Evolutionary conservation across 2,888 invertebrate genomes (phyloP).

Genomic region (Peribatodes rhomboidaria): DNA sequence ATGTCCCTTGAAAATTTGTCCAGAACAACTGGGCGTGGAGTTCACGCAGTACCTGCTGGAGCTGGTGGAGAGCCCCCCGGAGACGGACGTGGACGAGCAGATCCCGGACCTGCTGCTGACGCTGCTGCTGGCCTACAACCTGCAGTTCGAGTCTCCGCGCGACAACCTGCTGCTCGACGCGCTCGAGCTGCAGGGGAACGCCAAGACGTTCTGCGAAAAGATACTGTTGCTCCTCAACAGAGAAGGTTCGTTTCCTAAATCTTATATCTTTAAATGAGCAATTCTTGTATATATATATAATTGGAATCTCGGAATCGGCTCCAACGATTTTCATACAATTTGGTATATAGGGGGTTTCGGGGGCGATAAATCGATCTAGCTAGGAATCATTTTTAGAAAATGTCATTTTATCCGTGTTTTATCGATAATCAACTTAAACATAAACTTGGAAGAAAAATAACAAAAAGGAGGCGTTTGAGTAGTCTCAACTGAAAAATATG

Average conservation of each 20-base stretch:
- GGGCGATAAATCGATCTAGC: too few relatives aligned
- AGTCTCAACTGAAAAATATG: too few relatives aligned
- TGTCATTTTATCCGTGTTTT: too few relatives aligned
- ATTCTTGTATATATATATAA: not conserved
- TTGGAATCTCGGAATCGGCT: too few relatives aligned
- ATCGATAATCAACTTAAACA: too few relatives aligned
- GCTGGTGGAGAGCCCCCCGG: conserved; percentile 92
- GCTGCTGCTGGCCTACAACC: conserved; percentile 94
- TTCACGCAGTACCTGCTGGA: conserved; percentile 94
- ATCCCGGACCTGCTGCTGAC: conserved; percentile 95
- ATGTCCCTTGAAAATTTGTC: conserved; percentile 19
- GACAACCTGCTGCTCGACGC: conserved; percentile 91
- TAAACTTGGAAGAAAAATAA: too few relatives aligned
- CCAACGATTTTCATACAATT: too few relatives aligned
- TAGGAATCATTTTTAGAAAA: too few relatives aligned
- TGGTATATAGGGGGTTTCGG: too few relatives aligned
- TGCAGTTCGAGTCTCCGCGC: conserved; percentile 90
- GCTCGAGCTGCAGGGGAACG: conserved; percentile 89
- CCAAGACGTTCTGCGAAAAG: conserved; percentile 97
- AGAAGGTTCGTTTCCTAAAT: conserved; percentile 90
- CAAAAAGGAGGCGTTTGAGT: too few relatives aligned
- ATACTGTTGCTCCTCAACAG: conserved; percentile 94
- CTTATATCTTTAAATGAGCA: too few relatives aligned
- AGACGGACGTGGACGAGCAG: conserved; percentile 93
- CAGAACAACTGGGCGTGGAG: conserved; percentile 94